Conservation (phyloP, 2,888 invertebrate species). For the Lithophane semibrunnea region DNA sequence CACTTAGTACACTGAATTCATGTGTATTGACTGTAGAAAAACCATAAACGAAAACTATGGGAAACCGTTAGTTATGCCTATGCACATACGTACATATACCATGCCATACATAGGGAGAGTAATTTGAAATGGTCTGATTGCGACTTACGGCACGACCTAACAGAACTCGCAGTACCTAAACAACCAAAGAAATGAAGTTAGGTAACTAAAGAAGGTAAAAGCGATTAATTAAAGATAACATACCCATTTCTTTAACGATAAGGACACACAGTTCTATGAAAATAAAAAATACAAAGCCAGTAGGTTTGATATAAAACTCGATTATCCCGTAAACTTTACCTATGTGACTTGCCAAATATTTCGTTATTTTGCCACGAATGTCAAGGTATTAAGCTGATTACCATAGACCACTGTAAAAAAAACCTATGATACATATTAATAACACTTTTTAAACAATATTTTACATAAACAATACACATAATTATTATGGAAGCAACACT, state of each 20-base stretch:
- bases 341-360: background rate
- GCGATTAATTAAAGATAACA: background rate
- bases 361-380: background rate
- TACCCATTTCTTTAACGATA: conserved; percentile 14
- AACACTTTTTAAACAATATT: background rate
- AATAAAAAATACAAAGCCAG: background rate
- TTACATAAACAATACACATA: background rate
- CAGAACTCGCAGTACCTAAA: conserved; percentile 5
- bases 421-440: background rate
- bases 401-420: background rate
- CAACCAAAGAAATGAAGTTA: background rate
- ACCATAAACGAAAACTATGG: background rate
- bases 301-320: background rate
- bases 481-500: conserved; percentile 11
- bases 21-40: conserved; percentile 8
- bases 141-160: conserved; percentile 20
- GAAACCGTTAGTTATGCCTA: conserved; percentile 34
- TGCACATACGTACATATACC: background rate
- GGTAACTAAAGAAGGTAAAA: background rate
- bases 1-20: conserved; percentile 3
- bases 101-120: conserved; percentile 6
- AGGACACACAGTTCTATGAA: background rate
- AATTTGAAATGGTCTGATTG: conserved; percentile 53
- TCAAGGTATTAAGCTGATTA: background rate
- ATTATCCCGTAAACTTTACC: background rate